Conservation (phyloP, 2,797 vertebrate species). For the Myotis findleyi region DNA sequence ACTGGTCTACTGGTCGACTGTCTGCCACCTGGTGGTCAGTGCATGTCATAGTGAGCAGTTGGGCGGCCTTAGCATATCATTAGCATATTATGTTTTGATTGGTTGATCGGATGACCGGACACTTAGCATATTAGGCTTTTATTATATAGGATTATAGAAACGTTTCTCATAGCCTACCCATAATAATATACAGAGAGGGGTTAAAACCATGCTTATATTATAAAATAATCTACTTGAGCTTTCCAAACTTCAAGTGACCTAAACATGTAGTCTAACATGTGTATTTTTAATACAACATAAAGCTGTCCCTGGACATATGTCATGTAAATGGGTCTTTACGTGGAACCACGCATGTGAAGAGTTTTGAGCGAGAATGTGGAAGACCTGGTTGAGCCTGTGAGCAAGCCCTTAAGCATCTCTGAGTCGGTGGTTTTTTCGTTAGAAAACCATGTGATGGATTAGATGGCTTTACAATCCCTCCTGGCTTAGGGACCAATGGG, state of each 20-base stretch:
- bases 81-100: too few relatives aligned
- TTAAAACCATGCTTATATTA: conserved; percentile 33
- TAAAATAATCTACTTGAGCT: background rate
- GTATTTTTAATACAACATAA: background rate
- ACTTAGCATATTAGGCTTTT: too few relatives aligned
- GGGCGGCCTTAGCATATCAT: too few relatives aligned
- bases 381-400: background rate
- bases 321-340: background rate
- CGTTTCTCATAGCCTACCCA: background rate
- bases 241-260: background rate
- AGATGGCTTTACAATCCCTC: background rate
- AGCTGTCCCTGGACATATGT: background rate
- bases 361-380: background rate
- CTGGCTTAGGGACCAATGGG: background rate
- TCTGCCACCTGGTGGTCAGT: too few relatives aligned
- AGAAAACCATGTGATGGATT: background rate
- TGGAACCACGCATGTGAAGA: background rate
- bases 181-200: background rate
- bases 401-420: background rate
- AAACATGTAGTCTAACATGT: background rate
- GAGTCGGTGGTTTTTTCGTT: background rate
- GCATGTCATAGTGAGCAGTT: too few relatives aligned
- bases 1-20: too few relatives aligned
- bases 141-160: background rate
- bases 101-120: too few relatives aligned